Evolutionary conservation across 2,888 invertebrate genomes (phyloP).

Genomic region (Himalopsyche tibetana): DNA sequence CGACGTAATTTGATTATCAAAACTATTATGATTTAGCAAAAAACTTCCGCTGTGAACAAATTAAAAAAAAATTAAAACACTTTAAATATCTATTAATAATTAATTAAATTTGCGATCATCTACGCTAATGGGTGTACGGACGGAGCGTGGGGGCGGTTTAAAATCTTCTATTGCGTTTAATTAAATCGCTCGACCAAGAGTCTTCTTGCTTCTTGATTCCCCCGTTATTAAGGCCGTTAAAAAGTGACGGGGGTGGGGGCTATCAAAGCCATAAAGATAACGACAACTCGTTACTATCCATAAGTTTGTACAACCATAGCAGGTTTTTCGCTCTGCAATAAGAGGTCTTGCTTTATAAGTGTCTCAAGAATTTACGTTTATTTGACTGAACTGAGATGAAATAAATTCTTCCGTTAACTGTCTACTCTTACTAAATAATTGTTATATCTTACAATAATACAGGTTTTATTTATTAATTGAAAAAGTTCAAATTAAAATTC

Average conservation of each 20-base stretch:
- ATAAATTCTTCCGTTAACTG: neutral
- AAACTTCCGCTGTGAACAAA: no score
- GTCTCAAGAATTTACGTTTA: constrained; percentile 8
- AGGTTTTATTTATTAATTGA: neutral
- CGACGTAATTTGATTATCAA: no score
- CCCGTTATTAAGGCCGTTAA: constrained; percentile 79
- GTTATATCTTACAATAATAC: neutral
- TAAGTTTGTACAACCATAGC: constrained; percentile 14
- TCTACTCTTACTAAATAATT: neutral
- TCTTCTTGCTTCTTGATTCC: constrained; percentile 78
- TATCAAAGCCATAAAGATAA: constrained; percentile 27
- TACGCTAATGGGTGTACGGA: no score
- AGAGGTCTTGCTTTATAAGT: constrained; percentile 2
- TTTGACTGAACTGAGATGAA: neutral
- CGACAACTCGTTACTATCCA: constrained; percentile 29
- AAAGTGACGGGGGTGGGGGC: constrained; percentile 66
- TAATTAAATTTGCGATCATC: no score
- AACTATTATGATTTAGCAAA: no score
- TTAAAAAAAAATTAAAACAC: no score
- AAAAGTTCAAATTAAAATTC: neutral
- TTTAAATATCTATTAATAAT: no score
- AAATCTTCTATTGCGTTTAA: constrained; percentile 60
- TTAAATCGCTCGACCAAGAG: constrained; percentile 66
- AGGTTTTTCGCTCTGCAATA: constrained; percentile 12
- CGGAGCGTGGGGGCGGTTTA: neutral